Evolutionary conservation across 2,888 invertebrate genomes (phyloP).

Genomic region (Drosophila paranaensis): DNA sequence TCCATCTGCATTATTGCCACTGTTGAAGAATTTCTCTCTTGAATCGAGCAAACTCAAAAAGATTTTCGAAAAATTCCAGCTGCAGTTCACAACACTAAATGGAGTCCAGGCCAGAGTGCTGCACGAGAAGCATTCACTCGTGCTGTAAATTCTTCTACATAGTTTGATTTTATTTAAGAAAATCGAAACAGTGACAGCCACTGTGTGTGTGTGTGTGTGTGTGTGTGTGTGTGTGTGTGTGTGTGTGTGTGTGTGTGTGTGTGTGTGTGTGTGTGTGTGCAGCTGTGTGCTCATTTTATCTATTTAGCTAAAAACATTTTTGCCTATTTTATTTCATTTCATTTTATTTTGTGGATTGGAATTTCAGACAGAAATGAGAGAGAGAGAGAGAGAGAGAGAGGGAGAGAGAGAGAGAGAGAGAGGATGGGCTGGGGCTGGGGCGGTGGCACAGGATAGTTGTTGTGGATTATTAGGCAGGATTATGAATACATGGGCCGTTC

Average conservation of each 20-base stretch:
- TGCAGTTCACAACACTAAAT: background rate
- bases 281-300: slow-evolving; percentile 55
- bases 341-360: slow-evolving; percentile 38
- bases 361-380: background rate
- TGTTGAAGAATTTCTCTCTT: too few species aligned
- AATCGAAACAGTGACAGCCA: background rate
- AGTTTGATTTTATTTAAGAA: slow-evolving; percentile 3
- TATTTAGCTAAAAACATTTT: slow-evolving; percentile 49
- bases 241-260: background rate
- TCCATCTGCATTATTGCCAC: background rate
- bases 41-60: background rate
- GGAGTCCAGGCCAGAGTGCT: background rate
- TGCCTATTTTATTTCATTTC: slow-evolving; percentile 60
- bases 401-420: too few species aligned
- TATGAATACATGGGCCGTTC: slow-evolving; percentile 76
- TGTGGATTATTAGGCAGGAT: slow-evolving; percentile 75
- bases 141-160: slow-evolving; percentile 1
- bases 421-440: too few species aligned
- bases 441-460: slow-evolving; percentile 25
- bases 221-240: background rate
- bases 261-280: slow-evolving; percentile 7
- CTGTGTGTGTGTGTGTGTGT: background rate
- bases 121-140: background rate
- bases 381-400: background rate
- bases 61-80: background rate